Evolutionary conservation across 1,140 invertebrate genomes (phyloP), one percentile per base, ranked within the genome.

Genomic region (Aleiodes sp.): DNA sequence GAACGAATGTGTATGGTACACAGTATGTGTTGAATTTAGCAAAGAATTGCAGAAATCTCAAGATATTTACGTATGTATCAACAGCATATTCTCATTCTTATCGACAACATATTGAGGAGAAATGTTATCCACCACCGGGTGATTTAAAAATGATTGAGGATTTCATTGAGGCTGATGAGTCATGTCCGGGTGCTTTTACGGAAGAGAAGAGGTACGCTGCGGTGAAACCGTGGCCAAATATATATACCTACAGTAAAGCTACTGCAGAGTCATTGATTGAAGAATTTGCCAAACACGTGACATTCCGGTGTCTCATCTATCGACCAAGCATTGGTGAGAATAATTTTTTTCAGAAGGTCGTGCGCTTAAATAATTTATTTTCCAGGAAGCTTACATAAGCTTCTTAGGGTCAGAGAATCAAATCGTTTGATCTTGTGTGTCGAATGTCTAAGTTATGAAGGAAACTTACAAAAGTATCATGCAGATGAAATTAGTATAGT

Each of bases 1-100:
- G 85, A 10, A 90, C 91, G 46, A 92, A 92, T 78, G 86, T 88
- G 0, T 75, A 85, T 10, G 88, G 90, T 0, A 91, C 92, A 4
- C 89, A 90, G 74, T 87, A 90, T 39, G 88, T 94, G 76, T 80
- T 92, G 2, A 80, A 86, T 31, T 76, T 92, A 14, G 90, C 89
- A 0, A 88, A 85, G 71, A 84, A 89, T 68, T 90, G 90, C 75
- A 83, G 86, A 12, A 80, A 86, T 1, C 76, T 91, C 14, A 29
- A 77, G 75, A 72, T 72, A 33, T 82, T 81, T 37, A 7, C 76
- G n/a, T 76, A 81, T 21, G 66, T 82, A 39, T 86, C 67, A 7
- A 75, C 78, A 37, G 83, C 67, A 8, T 88, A 62, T 41, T 84
- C 66, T 10, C 78, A 73, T 37, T 81, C 31, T 70, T 86, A 89